Conservation (phyloP, 2,797 vertebrate species). For the Hydrolagus colliei region DNA sequence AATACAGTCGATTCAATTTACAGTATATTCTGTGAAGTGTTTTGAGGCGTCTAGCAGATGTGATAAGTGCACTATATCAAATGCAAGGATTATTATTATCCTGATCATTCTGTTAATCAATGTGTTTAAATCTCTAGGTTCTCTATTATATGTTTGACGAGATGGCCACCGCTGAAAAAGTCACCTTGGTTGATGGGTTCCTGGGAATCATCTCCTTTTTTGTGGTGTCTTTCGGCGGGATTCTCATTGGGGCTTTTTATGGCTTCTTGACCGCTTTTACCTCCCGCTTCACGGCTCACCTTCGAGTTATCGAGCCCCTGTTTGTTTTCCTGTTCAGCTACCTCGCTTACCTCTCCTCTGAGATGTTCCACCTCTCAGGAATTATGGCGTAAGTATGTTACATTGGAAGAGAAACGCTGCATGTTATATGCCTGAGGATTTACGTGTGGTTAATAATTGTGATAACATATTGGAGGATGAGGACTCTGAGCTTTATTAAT, state of each 20-base stretch:
- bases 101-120: neutral
- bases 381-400: conserved; percentile 92
- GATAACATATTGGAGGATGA: too few relatives aligned
- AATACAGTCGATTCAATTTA: too few relatives aligned
- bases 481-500: too few relatives aligned
- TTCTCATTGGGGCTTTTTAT: conserved; percentile 82
- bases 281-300: conserved; percentile 89
- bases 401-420: too few relatives aligned
- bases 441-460: too few relatives aligned
- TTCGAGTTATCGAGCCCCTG: conserved; percentile 92
- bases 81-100: too few relatives aligned
- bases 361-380: conserved; percentile 94
- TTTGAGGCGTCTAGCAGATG: too few relatives aligned
- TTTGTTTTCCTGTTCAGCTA: conserved; percentile 98
- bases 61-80: too few relatives aligned
- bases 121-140: conserved; percentile 58
- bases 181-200: conserved; percentile 67
- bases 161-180: conserved; percentile 54
- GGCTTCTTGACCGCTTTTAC: conserved; percentile 88
- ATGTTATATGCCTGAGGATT: too few relatives aligned
- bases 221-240: conserved; percentile 79
- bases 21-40: too few relatives aligned
- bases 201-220: conserved; percentile 87
- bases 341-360: conserved; percentile 91
- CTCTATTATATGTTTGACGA: conserved; percentile 96